These are phyloP conservation scores for Drosophila crucigera DNA, from an alignment of 2,888 invertebrate genomes.

Conservation along the genomic window DNA sequence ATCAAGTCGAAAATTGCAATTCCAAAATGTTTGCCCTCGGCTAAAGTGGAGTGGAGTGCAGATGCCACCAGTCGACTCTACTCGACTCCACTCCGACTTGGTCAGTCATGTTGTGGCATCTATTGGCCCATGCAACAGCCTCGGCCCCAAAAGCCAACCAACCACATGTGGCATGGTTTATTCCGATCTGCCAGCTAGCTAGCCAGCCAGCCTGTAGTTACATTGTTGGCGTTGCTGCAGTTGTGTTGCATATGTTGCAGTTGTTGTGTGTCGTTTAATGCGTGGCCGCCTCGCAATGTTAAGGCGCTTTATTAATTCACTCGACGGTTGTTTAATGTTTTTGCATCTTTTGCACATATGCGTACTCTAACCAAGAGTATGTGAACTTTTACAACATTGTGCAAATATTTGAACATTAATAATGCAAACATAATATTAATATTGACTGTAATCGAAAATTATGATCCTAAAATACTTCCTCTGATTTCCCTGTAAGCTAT, in stretches of 20 bases:
- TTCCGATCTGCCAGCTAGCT: slow-evolving; percentile 18
- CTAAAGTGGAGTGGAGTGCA: slow-evolving; percentile 63
- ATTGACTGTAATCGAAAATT: neutral
- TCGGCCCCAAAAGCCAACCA: slow-evolving; percentile 17
- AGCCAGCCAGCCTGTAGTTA: slow-evolving; percentile 48
- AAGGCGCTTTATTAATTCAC: slow-evolving; percentile 77
- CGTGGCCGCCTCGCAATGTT: slow-evolving; percentile 69
- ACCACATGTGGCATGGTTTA: slow-evolving; percentile 60
- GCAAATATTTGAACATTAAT: neutral
- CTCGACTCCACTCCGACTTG: slow-evolving; percentile 28
- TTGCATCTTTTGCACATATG: slow-evolving; percentile 42
- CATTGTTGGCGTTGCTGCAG: slow-evolving; percentile 38
- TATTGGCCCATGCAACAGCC: slow-evolving; percentile 45
- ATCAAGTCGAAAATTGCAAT: slow-evolving; percentile 82
- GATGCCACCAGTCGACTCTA: slow-evolving; percentile 28
- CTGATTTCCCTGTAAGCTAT: too few relatives aligned
- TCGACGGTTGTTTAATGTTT: slow-evolving; percentile 75
- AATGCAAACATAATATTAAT: neutral
- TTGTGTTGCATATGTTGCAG: slow-evolving; percentile 35
- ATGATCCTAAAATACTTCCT: neutral
- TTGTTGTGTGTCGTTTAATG: slow-evolving; percentile 73
- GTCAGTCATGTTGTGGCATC: slow-evolving; percentile 75
- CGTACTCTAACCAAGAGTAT: slow-evolving; percentile 20
- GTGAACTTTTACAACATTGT: neutral
- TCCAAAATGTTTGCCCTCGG: slow-evolving; percentile 80